Evolutionary conservation across 2,888 invertebrate species (phyloP).

Genomic region (Spatulosminthurus flaviceps): DNA sequence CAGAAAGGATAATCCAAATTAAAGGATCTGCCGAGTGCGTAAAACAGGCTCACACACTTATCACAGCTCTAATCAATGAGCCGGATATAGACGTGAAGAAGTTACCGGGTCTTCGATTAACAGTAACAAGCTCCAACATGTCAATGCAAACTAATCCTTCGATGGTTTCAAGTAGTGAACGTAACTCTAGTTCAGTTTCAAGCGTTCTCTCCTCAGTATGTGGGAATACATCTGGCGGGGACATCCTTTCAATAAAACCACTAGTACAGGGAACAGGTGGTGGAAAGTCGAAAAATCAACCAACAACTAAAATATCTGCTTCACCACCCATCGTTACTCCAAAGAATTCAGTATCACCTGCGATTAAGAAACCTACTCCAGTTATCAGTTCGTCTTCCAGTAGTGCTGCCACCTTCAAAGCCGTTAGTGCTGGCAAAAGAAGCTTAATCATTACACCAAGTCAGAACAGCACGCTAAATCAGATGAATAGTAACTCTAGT

Average conservation of each 20-base stretch:
- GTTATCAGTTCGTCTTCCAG: constrained; percentile 36
- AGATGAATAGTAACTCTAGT: constrained; percentile 28
- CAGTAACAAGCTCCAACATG: constrained; percentile 20
- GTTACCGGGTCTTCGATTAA: constrained; percentile 67
- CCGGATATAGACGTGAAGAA: constrained; percentile 90
- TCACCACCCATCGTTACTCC: constrained; percentile 55
- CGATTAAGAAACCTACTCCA: constrained; percentile 60
- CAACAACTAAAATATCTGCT: constrained; percentile 38
- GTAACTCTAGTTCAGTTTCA: constrained; percentile 5
- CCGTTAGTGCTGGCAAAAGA: constrained; percentile 45
- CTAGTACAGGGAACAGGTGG: constrained; percentile 23
- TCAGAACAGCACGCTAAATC: constrained; percentile 28
- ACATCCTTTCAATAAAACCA: constrained; percentile 42
- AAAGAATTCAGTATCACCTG: constrained; percentile 53
- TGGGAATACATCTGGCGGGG: constrained; percentile 1
- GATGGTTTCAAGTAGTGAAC: neutral
- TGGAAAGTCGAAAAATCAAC: constrained; percentile 36
- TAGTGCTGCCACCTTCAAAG: constrained; percentile 40
- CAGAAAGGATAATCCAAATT: constrained; percentile 93
- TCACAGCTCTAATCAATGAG: constrained; percentile 91
- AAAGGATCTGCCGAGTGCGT: constrained; percentile 92
- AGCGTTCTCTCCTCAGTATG: constrained; percentile 25
- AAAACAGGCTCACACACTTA: constrained; percentile 89
- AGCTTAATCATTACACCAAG: constrained; percentile 52
- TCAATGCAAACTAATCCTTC: constrained; percentile 13